Conservation (phyloP, 2,888 invertebrate species). For the Periphyllus acericola region DNA sequence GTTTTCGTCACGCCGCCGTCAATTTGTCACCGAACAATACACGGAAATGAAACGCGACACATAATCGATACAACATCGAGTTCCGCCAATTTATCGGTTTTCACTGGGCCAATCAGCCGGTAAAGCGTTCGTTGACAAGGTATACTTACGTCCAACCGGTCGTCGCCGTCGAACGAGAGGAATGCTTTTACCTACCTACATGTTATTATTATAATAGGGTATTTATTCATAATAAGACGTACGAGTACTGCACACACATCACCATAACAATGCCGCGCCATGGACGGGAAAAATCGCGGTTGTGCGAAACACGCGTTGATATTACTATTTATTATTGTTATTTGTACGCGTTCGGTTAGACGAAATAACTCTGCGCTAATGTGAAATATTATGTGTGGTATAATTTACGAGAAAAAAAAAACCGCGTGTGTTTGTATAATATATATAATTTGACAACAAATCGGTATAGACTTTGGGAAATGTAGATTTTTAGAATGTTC, state of each 20-base stretch:
- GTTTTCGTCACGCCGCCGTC: conserved; percentile 37
- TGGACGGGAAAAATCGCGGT: conserved; percentile 17
- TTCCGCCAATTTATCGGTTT: conserved; percentile 56
- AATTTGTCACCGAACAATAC: conserved; percentile 45
- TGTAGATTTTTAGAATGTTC: background rate
- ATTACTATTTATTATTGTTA: conserved; percentile 1
- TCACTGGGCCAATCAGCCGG: conserved; percentile 39
- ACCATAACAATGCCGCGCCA: background rate
- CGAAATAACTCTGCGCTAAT: background rate
- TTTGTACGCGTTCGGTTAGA: background rate
- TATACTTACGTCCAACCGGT: background rate
- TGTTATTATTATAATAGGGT: background rate
- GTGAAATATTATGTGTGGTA: background rate
- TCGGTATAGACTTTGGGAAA: background rate
- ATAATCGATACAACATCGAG: conserved; percentile 29
- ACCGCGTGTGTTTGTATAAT: background rate
- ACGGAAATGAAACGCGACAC: conserved; percentile 35
- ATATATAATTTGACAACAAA: background rate
- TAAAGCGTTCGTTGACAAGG: conserved; percentile 32
- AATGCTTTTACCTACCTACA: background rate
- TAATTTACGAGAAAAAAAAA: background rate
- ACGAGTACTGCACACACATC: background rate
- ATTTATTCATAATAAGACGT: background rate
- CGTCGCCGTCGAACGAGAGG: background rate
- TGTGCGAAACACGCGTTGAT: background rate